A percentile compares a stretch with the other conserved stretches of the same genome.
These are phyloP conservation scores for Gandaritis pyraliata DNA, from an alignment of 2,888 invertebrate genomes.

Conservation along the genomic window DNA sequence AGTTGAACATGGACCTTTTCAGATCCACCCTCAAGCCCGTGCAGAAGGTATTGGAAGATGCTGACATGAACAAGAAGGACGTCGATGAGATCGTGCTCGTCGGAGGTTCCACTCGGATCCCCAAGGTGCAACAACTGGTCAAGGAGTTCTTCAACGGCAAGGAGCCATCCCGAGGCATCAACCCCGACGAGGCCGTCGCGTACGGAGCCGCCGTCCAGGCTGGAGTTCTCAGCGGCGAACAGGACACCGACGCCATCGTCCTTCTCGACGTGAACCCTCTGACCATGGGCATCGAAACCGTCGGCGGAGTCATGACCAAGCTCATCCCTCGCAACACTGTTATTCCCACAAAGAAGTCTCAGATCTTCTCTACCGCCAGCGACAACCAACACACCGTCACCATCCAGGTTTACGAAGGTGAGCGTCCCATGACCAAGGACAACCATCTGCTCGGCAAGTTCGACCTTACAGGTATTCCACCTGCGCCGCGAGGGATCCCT, in stretches of 20 bases:
- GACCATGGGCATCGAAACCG: conserved; percentile 99
- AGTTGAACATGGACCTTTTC: conserved; percentile 97
- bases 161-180: conserved; percentile 98
- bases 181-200: conserved; percentile 99
- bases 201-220: conserved; percentile 99
- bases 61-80: conserved; percentile 99
- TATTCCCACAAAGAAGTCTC: conserved; percentile 99
- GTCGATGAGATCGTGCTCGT: conserved; percentile 99
- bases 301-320: conserved; percentile 99
- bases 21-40: conserved; percentile 97
- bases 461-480: conserved; percentile 98
- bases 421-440: conserved; percentile 99
- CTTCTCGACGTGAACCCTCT: conserved; percentile 99
- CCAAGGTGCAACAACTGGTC: conserved; percentile 97
- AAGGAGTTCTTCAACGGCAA: conserved; percentile 98
- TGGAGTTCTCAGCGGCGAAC: conserved; percentile 98
- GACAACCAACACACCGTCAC: conserved; percentile 99
- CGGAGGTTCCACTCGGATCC: conserved; percentile 99
- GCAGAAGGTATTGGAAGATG: conserved; percentile 97
- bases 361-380: conserved; percentile 99
- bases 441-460: conserved; percentile 99
- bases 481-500: conserved; percentile 96
- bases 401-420: conserved; percentile 99
- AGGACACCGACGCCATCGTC: conserved; percentile 98
- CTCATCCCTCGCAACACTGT: conserved; percentile 99